Evolutionary conservation across 92 coral and sea anemone species (phyloP).

Genomic region (Palythoa grandiflora): DNA sequence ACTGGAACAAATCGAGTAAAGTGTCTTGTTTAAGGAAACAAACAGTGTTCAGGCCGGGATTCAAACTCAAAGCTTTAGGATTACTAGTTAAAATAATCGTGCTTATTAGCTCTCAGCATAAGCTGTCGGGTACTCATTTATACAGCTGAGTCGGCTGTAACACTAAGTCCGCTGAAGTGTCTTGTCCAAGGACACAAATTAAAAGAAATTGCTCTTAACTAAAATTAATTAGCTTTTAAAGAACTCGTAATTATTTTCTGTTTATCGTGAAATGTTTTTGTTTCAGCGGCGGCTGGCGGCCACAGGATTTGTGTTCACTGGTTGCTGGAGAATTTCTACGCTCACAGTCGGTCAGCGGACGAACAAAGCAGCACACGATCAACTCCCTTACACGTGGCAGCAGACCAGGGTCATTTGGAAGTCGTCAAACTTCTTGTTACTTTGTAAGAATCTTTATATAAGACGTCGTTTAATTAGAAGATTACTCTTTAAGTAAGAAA

Average conservation of each 20-base stretch:
- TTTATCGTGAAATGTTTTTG: neutral
- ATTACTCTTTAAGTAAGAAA: neutral
- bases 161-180: too few relatives aligned
- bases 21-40: too few relatives aligned
- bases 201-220: neutral
- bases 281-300: conserved; percentile 89
- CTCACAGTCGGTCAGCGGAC: conserved; percentile 63
- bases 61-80: too few relatives aligned
- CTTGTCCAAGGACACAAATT: neutral
- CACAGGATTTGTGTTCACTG: conserved; percentile 86
- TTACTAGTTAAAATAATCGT: too few relatives aligned
- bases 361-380: conserved; percentile 77
- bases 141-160: too few relatives aligned
- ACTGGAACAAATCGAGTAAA: too few relatives aligned
- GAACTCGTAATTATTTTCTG: too few relatives aligned
- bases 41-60: too few relatives aligned
- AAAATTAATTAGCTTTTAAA: too few relatives aligned
- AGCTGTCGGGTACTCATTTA: too few relatives aligned
- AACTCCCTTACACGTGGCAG: conserved; percentile 89
- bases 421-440: conserved; percentile 81
- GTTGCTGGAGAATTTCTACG: conserved; percentile 72
- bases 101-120: too few relatives aligned
- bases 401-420: conserved; percentile 88
- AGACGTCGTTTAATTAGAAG: neutral
- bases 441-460: conserved; percentile 53